Conservation (phyloP, 2,113 vertebrate species). For the Amblyornis subalaris region DNA sequence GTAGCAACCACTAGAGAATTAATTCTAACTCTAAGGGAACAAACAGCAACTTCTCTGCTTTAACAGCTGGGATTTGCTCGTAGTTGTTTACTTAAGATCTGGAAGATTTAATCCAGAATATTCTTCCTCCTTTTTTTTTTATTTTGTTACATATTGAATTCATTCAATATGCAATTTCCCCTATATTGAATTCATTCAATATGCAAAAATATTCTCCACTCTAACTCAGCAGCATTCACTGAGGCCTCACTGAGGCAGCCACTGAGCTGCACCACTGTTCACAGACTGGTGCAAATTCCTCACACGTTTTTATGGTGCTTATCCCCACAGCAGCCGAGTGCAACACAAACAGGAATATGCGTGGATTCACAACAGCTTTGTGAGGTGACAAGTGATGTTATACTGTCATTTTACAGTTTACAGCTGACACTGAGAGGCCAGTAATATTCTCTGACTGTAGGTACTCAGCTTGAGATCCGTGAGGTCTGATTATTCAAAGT, state of each 20-base stretch:
- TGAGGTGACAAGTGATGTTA: neutral
- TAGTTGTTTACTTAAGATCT: neutral
- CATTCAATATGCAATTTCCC: too few relatives aligned
- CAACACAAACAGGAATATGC: neutral
- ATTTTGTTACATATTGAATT: neutral
- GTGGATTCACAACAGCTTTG: neutral
- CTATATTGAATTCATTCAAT: too few relatives aligned
- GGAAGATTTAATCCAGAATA: neutral
- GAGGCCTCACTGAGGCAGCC: neutral
- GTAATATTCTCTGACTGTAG: neutral
- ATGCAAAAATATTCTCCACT: neutral
- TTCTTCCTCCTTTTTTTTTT: neutral
- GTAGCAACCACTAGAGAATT: neutral
- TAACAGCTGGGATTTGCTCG: neutral
- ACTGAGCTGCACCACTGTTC: neutral
- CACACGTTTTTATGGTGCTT: neutral
- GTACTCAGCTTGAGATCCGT: neutral
- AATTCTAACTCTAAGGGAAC: neutral
- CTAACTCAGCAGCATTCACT: neutral
- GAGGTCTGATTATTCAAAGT: neutral
- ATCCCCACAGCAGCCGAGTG: neutral
- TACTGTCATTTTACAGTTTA: neutral
- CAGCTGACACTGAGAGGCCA: neutral
- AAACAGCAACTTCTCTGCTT: neutral
- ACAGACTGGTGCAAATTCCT: neutral